Evolutionary conservation across 2,797 vertebrate genomes (phyloP).

Genomic region (Tragopan temminckii): DNA sequence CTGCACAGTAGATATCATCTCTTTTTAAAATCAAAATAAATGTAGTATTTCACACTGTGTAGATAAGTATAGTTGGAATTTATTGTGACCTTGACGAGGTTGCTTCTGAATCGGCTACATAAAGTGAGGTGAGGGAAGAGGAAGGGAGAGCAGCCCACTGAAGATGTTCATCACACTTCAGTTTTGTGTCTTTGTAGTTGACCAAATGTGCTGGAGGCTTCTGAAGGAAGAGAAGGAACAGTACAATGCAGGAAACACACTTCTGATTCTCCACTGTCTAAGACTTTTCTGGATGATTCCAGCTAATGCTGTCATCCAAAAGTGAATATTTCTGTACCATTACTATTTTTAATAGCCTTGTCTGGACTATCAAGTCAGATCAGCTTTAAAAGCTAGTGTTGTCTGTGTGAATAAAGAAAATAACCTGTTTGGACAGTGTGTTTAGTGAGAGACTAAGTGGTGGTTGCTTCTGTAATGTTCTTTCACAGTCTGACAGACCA

Average conservation of each 20-base stretch:
- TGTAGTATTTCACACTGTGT: neutral
- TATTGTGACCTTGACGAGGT: neutral
- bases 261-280: neutral
- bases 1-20: neutral
- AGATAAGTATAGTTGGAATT: neutral
- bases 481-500: neutral
- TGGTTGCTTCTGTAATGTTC: neutral
- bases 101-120: neutral
- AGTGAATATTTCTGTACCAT: neutral
- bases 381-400: neutral
- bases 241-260: neutral
- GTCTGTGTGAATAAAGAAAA: neutral
- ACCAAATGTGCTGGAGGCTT: neutral
- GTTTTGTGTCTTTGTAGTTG: neutral
- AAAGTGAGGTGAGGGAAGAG: neutral
- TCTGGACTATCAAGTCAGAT: neutral
- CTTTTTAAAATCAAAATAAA: neutral
- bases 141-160: neutral
- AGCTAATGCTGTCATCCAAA: neutral
- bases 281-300: neutral
- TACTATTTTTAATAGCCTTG: neutral
- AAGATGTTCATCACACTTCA: neutral
- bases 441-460: neutral
- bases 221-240: neutral
- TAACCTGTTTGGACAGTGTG: rapidly evolving